These are phyloP conservation scores for Cebus imitator DNA, from an alignment of 2,113 vertebrate genomes.

Conservation along the genomic window DNA sequence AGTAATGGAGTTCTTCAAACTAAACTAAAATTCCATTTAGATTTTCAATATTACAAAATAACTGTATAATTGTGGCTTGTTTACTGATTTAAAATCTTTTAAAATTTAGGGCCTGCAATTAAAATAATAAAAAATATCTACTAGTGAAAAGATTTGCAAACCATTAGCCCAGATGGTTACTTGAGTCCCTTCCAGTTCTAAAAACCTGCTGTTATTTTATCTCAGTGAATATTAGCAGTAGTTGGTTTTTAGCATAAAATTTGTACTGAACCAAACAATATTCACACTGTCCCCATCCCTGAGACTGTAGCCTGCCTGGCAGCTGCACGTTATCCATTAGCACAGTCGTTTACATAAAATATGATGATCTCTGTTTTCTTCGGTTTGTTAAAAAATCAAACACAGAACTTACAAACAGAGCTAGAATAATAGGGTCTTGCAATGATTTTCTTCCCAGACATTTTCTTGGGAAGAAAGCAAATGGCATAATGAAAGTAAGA, in stretches of 20 bases:
- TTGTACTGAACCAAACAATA: background rate
- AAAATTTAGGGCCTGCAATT: background rate
- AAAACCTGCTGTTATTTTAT: background rate
- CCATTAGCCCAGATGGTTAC: background rate
- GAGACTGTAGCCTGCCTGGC: background rate
- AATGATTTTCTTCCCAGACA: background rate
- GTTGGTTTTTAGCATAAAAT: background rate
- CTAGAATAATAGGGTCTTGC: too few species aligned
- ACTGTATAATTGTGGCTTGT: background rate
- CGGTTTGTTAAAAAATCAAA: conserved; percentile 27
- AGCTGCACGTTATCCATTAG: background rate
- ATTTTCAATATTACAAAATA: background rate
- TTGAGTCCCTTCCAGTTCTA: background rate
- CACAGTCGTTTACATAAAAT: background rate
- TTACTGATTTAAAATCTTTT: background rate
- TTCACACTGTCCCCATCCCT: background rate
- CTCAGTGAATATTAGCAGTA: background rate
- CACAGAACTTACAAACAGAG: too few species aligned
- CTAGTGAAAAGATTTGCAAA: background rate
- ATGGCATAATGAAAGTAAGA: background rate
- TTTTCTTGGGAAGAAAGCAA: conserved; percentile 12
- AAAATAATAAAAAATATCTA: background rate
- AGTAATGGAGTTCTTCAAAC: background rate
- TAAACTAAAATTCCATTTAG: background rate
- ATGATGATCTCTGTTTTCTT: background rate